phyloP scores from a whole-genome alignment of 2,888 invertebrate genomes.

The Entomobrya proxima region DNA sequence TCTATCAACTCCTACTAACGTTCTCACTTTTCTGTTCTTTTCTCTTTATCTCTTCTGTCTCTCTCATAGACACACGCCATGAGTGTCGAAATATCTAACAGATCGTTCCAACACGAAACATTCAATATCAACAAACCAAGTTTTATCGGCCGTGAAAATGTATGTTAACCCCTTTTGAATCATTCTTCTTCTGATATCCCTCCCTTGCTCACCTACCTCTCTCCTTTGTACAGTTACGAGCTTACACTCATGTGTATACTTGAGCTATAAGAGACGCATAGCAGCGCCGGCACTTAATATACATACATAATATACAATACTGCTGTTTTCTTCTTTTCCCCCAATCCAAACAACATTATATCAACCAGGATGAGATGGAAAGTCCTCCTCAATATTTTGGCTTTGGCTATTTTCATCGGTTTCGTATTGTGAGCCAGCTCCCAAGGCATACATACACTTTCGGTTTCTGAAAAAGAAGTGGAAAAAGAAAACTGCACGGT shows the following conservation, averaged over 20 bases:
- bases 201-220: conserved; percentile 63
- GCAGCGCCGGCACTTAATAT: conserved; percentile 34
- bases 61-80: conserved; percentile 60
- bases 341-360: conserved; percentile 65
- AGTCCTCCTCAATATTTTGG: conserved; percentile 58
- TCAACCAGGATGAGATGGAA: conserved; percentile 44
- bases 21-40: conserved; percentile 55
- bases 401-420: conserved; percentile 61
- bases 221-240: conserved; percentile 22
- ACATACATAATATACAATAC: conserved; percentile 27
- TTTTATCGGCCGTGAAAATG: conserved; percentile 76
- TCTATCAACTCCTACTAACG: conserved; percentile 56
- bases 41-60: conserved; percentile 62
- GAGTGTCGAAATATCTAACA: conserved; percentile 75
- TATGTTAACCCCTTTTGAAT: conserved; percentile 73
- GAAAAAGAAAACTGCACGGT: background rate
- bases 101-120: conserved; percentile 75
- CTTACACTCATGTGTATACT: conserved; percentile 30
- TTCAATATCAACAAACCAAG: conserved; percentile 76
- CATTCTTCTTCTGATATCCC: conserved; percentile 68
- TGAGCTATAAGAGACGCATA: conserved; percentile 16
- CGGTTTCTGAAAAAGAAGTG: conserved; percentile 21
- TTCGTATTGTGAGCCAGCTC: conserved; percentile 57
- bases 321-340: conserved; percentile 33
- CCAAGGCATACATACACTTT: conserved; percentile 64